Conservation (phyloP, 2,113 vertebrate genomes). For the Zosterops lateralis region DNA sequence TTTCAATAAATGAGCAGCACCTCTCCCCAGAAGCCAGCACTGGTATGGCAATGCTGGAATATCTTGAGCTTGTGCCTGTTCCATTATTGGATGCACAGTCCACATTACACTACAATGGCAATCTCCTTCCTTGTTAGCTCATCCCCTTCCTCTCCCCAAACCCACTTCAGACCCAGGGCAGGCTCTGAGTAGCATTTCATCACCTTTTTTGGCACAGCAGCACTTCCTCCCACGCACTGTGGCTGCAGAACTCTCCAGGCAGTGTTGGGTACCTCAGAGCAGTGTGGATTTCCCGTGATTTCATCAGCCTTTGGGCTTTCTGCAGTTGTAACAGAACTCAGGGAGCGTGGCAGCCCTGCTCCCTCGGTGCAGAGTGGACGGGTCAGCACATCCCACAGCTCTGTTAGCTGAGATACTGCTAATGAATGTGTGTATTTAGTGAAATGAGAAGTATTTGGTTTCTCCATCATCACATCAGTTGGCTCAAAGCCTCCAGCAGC, state of each 20-base stretch:
- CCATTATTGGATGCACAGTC: background rate
- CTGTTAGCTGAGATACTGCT: background rate
- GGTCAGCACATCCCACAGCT: background rate
- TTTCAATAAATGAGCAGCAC: background rate
- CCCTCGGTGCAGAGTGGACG: accelerated
- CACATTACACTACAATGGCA: background rate
- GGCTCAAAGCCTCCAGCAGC: background rate
- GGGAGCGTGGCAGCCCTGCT: background rate
- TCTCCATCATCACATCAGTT: background rate
- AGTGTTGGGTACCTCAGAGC: background rate
- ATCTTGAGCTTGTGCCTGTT: background rate
- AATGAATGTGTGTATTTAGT: background rate
- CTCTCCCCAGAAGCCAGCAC: background rate
- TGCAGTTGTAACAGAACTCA: background rate
- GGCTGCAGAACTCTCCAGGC: background rate
- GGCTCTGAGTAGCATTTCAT: background rate
- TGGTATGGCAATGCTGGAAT: background rate
- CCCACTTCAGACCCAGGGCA: background rate
- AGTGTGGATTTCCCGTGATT: background rate
- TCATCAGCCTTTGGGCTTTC: background rate
- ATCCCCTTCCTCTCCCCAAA: background rate
- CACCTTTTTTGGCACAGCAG: background rate
- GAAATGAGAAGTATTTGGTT: background rate
- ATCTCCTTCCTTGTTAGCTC: background rate
- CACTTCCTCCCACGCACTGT: background rate